phyloP scores from a whole-genome alignment of 2,797 vertebrate species.

The Liasis olivaceus region DNA sequence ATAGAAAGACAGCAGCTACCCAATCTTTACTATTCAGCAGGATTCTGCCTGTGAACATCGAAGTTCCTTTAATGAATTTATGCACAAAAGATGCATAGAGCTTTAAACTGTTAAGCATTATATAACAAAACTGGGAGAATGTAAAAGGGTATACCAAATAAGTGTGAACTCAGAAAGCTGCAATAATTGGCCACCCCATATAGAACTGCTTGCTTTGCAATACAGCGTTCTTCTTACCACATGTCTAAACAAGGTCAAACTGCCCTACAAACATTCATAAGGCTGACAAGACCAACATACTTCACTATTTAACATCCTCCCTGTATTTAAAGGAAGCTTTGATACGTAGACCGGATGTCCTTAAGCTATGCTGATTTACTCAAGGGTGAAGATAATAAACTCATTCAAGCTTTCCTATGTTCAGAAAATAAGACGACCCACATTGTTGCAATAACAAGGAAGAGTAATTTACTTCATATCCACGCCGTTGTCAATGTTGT shows the following conservation, averaged over 20 bases:
- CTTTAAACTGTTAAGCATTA: not conserved
- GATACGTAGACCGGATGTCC: not conserved
- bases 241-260: not conserved
- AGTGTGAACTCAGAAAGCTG: not conserved
- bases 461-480: not conserved
- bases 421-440: not conserved
- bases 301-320: not conserved
- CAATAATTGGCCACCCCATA: not conserved
- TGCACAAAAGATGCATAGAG: not conserved
- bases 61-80: not conserved
- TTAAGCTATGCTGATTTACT: not conserved
- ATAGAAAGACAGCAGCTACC: slow-evolving; percentile 20
- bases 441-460: not conserved
- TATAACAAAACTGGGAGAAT: not conserved
- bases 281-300: not conserved
- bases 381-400: not conserved
- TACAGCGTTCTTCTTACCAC: not conserved
- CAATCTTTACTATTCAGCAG: slow-evolving; percentile 39
- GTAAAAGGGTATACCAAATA: not conserved
- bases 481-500: not conserved
- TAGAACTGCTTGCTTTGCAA: not conserved
- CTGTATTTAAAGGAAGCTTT: not conserved
- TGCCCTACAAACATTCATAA: not conserved
- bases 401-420: not conserved
- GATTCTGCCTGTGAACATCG: slow-evolving; percentile 1